Conservation (phyloP, 2,113 vertebrate species). For the Indicator maculatus region DNA sequence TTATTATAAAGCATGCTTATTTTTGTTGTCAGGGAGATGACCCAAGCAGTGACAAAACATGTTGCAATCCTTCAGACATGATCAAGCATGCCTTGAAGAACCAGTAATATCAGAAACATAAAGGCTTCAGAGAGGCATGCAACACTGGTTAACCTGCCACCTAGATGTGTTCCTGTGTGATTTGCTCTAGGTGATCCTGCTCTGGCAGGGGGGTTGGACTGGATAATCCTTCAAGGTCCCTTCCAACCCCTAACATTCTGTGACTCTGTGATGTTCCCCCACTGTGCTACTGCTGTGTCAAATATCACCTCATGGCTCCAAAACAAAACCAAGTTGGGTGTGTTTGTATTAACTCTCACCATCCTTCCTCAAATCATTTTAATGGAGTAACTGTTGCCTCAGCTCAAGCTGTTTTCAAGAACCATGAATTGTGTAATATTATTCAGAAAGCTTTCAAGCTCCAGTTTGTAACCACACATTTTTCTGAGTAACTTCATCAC, state of each 20-base stretch:
- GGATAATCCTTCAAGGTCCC: no score
- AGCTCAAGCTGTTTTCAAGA: background rate
- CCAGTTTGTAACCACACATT: background rate
- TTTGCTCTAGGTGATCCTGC: no score
- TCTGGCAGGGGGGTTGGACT: no score
- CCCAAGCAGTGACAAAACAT: conserved; percentile 35
- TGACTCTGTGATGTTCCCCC: background rate
- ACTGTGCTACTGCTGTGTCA: background rate
- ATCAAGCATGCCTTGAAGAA: conserved; percentile 62
- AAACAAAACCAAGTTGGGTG: background rate
- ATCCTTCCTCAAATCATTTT: background rate
- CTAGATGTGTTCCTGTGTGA: no score
- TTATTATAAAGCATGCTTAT: background rate
- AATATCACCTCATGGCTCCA: background rate
- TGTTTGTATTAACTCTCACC: background rate
- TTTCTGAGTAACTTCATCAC: background rate
- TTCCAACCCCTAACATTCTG: no score
- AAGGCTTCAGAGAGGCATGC: background rate
- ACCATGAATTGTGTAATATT: background rate
- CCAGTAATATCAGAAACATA: conserved; percentile 52
- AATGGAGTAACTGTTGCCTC: background rate
- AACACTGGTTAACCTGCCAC: conserved; percentile 4
- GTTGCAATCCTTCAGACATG: conserved; percentile 39
- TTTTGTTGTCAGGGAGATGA: conserved; percentile 54
- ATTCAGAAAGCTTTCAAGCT: background rate